Conservation (phyloP, 2,888 invertebrate genomes). For the Artemia sinica region DNA sequence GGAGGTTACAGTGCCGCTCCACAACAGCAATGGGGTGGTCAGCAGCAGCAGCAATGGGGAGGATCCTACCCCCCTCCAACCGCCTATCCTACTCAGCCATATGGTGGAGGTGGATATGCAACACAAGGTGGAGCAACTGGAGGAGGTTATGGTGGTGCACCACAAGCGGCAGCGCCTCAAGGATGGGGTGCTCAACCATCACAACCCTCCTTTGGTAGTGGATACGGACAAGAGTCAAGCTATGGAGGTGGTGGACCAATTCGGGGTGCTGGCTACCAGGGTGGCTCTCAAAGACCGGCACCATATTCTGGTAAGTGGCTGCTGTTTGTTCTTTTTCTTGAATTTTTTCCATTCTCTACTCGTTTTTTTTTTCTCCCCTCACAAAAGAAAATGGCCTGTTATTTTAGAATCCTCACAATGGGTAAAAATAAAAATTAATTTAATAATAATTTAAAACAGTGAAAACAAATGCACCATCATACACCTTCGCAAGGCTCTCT, state of each 20-base stretch:
- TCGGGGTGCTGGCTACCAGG: slow-evolving; percentile 4
- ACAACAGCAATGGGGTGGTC: not conserved
- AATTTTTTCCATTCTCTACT: no score
- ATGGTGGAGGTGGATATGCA: not conserved
- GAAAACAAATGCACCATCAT: no score
- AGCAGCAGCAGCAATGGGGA: slow-evolving; percentile 3
- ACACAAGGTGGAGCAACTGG: not conserved
- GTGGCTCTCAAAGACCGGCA: slow-evolving; percentile 7
- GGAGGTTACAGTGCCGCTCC: not conserved
- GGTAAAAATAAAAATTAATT: no score
- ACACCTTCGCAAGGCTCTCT: no score
- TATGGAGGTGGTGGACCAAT: slow-evolving; percentile 9
- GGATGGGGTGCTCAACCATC: slow-evolving; percentile 9
- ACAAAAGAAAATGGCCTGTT: no score
- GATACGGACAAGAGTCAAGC: slow-evolving; percentile 6
- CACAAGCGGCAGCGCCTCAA: not conserved
- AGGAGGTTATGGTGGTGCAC: slow-evolving; percentile 1
- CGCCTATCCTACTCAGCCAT: slow-evolving; percentile 7
- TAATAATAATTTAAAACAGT: no score
- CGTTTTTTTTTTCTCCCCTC: no score
- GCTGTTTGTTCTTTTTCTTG: no score
- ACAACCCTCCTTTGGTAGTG: not conserved
- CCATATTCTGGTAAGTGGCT: slow-evolving; percentile 1
- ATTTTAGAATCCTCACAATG: no score
- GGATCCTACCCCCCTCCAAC: slow-evolving; percentile 1